Percentiles rank a stretch among this genome's conserved stretches.
These are phyloP conservation scores for Spilogale gracilis DNA, from an alignment of 2,113 vertebrate genomes.

Conservation along the genomic window DNA sequence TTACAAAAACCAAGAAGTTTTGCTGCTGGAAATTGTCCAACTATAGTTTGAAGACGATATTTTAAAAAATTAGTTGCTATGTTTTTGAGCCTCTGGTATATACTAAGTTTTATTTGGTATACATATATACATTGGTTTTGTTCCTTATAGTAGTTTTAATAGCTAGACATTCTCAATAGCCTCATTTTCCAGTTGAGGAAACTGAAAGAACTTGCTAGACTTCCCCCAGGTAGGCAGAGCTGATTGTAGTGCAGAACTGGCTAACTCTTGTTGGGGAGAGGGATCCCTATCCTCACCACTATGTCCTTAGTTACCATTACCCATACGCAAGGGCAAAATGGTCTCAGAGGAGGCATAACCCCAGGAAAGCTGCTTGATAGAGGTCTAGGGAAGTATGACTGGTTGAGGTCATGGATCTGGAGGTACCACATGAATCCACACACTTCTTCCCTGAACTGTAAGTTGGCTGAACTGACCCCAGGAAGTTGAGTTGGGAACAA, in stretches of 20 bases:
- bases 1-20: neutral
- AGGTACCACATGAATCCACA: neutral
- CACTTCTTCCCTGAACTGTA: constrained; percentile 34
- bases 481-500: constrained; percentile 1
- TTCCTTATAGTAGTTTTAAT: constrained; percentile 12
- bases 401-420: neutral
- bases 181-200: constrained; percentile 49
- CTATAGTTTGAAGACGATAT: constrained; percentile 23
- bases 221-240: neutral
- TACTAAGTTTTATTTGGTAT: constrained; percentile 52
- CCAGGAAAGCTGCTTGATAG: constrained; percentile 25
- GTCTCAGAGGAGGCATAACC: neutral
- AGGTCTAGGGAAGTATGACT: neutral
- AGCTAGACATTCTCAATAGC: neutral
- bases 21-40: constrained; percentile 27
- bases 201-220: neutral
- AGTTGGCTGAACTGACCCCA: neutral
- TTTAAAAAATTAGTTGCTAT: neutral
- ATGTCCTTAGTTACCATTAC: neutral
- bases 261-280: neutral
- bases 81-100: constrained; percentile 56
- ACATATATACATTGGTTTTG: constrained; percentile 10
- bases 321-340: neutral
- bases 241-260: constrained; percentile 30
- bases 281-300: neutral